Percentiles rank a stretch among this genome's conserved stretches.
These are phyloP conservation scores for Psettodes erumei DNA, from an alignment of 2,113 vertebrate species.

Conservation along the genomic window DNA sequence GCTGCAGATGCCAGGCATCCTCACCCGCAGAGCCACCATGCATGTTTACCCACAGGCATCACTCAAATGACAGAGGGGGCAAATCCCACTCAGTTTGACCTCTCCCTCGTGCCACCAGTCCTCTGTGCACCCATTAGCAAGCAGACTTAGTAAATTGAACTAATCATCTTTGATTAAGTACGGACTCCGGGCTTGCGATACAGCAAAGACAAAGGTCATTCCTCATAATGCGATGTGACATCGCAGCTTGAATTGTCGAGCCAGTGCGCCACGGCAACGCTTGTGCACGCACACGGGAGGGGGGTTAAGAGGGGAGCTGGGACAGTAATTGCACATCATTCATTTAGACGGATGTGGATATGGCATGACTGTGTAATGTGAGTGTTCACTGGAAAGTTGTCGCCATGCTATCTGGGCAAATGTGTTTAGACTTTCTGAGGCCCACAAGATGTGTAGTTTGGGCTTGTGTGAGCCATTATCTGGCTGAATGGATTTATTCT, in stretches of 20 bases:
- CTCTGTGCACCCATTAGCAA: slow-evolving; percentile 63
- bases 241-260: slow-evolving; percentile 30
- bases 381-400: slow-evolving; percentile 44
- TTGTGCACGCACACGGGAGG: neutral
- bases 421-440: slow-evolving; percentile 16
- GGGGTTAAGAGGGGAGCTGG: slow-evolving; percentile 10
- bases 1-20: slow-evolving; percentile 11
- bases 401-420: slow-evolving; percentile 7
- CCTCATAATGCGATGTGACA: slow-evolving; percentile 75
- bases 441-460: neutral
- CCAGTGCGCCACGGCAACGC: slow-evolving; percentile 20
- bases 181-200: slow-evolving; percentile 67
- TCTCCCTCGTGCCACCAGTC: slow-evolving; percentile 49
- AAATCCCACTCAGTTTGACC: slow-evolving; percentile 58
- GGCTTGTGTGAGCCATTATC: slow-evolving; percentile 22
- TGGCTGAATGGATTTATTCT: slow-evolving; percentile 19
- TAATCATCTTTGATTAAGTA: slow-evolving; percentile 83
- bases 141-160: slow-evolving; percentile 76
- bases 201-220: slow-evolving; percentile 79
- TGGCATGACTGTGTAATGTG: slow-evolving; percentile 38
- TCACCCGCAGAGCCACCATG: slow-evolving; percentile 19
- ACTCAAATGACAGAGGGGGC: slow-evolving; percentile 32
- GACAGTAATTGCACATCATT: slow-evolving; percentile 75
- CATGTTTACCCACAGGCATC: slow-evolving; percentile 58
- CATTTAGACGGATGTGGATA: slow-evolving; percentile 53